Base-by-base conservation (phyloP, 2,888 invertebrate genomes). In the Ctena decussata region DNA sequence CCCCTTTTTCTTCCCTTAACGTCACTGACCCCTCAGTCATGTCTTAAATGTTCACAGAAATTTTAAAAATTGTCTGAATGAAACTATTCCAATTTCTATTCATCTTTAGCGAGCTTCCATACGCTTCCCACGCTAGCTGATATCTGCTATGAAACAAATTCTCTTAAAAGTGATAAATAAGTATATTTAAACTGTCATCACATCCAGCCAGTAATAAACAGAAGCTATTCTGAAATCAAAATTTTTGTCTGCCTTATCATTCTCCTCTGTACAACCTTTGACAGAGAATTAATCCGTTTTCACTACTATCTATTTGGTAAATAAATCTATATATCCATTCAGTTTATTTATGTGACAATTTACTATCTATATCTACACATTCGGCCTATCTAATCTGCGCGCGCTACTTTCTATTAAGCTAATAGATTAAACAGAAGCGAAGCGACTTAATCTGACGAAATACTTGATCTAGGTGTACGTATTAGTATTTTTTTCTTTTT, bases 281-380 rank as follows among this genome's bases (percentile, higher is more conserved):
- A 65, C 35, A 12, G 18, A 32, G 35, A 11, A 65, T 65, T 65
- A 65, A 65, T 65, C 65, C 65, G 8, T 35, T 65, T 35, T 12
- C 30, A 15, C 15, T 65, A 30, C 1, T 65, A 65, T 35, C 35
- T 65, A 65, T 65, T 65, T 32, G 35, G 35, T 65, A 24, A 65
- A 32, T 65, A 35, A 65, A 65, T 65, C 65, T 35, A 35, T 35
- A 65, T 65, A 65, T 65, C 65, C 65, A 65, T 65, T 65, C 65
- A 18, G 32, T 57, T 65, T 65, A 65, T 65, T 65, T 35, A 65
- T 65, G 27, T 65, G 65, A 65, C 65, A 65, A 65, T 35, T 65
- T 65, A 35, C 65, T 65, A 65, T 35, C 32, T 65, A 12, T 32
- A 12, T 12, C 32, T 18, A 35, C 57, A 8, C 15, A 41, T 27